A percentile compares a stretch with the other conserved stretches of the same genome.
Evolutionary conservation across 2,888 invertebrate genomes (phyloP).

Genomic region (Tachina fera): DNA sequence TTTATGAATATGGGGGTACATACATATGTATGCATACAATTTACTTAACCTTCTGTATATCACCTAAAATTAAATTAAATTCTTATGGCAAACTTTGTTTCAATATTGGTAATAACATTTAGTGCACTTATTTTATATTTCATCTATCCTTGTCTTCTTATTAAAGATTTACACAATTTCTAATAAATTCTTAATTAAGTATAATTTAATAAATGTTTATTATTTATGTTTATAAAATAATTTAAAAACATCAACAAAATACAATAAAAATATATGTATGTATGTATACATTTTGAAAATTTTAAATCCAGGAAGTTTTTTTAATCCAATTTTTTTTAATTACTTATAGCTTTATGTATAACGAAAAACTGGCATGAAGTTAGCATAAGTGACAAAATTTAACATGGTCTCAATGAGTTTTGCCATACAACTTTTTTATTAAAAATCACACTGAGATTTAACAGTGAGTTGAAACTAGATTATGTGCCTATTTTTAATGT

Average conservation of each 20-base stretch:
- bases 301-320: not conserved
- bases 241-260: slow-evolving; percentile 52
- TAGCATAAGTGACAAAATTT: no score
- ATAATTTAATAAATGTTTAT: slow-evolving; percentile 66
- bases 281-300: slow-evolving; percentile 51
- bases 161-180: slow-evolving; percentile 43
- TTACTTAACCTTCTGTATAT: slow-evolving; percentile 55
- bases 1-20: no score
- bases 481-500: no score
- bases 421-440: no score
- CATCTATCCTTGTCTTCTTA: slow-evolving; percentile 30
- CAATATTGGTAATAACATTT: slow-evolving; percentile 56
- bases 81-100: slow-evolving; percentile 43
- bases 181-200: slow-evolving; percentile 57
- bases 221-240: slow-evolving; percentile 69
- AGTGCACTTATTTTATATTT: slow-evolving; percentile 63
- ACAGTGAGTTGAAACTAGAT: no score
- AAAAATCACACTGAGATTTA: no score
- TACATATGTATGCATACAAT: slow-evolving; percentile 30
- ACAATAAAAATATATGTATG: slow-evolving; percentile 26
- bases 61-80: slow-evolving; percentile 57
- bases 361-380: no score
- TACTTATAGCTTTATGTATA: no score
- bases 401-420: no score
- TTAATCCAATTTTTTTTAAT: no score